Evolutionary conservation across 2,113 vertebrate genomes (phyloP).

Genomic region (Callionymus lyra): DNA sequence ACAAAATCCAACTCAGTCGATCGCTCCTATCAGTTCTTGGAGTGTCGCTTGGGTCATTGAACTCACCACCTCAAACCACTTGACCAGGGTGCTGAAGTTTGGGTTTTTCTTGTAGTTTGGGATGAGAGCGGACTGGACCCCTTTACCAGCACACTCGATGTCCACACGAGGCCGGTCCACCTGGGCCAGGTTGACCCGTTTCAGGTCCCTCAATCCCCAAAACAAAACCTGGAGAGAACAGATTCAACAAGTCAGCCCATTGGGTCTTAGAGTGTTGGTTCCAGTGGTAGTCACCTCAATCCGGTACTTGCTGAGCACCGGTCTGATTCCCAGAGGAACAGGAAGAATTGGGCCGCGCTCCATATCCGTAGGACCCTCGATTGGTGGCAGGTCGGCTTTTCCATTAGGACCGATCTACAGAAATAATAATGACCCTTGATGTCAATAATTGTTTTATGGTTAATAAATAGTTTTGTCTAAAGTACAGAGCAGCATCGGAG

Average conservation of each 20-base stretch:
- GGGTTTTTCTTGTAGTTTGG: constrained; percentile 98
- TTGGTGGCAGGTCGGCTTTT: constrained; percentile 81
- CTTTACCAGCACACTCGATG: constrained; percentile 89
- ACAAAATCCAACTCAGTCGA: not conserved
- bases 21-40: not conserved
- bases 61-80: constrained; percentile 96
- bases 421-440: not conserved
- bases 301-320: constrained; percentile 88
- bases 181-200: constrained; percentile 91
- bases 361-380: constrained; percentile 78
- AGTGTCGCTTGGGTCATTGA: not conserved
- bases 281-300: constrained; percentile 95
- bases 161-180: constrained; percentile 93
- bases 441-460: no score
- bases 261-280: no score
- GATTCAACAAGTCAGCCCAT: no score
- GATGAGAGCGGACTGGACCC: constrained; percentile 88
- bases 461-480: no score
- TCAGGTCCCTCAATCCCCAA: constrained; percentile 93
- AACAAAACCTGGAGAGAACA: constrained; percentile 77
- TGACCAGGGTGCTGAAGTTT: constrained; percentile 94
- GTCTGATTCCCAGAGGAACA: constrained; percentile 85
- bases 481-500: no score
- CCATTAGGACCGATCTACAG: constrained; percentile 82
- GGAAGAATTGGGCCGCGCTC: constrained; percentile 89